Conservation (phyloP, 2,113 vertebrate species). For the Triplophysa dalaica region DNA sequence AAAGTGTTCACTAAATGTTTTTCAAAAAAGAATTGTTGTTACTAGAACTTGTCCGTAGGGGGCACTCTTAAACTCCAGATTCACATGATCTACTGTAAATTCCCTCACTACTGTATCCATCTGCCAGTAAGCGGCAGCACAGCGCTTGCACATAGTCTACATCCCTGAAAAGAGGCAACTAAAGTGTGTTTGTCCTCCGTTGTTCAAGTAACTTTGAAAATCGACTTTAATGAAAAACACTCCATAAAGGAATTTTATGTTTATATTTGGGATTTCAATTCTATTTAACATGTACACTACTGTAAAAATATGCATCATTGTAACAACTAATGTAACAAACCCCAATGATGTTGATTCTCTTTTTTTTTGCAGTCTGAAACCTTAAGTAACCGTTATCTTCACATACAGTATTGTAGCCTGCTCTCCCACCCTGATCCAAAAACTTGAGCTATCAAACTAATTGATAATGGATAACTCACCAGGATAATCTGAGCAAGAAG, state of each 20-base stretch:
- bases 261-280: slow-evolving; percentile 11
- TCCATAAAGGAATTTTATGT: neutral
- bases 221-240: neutral
- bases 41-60: slow-evolving; percentile 3
- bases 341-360: neutral
- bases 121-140: neutral
- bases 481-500: slow-evolving; percentile 8
- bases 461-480: too few species aligned
- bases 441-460: slow-evolving; percentile 5
- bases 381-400: slow-evolving; percentile 35
- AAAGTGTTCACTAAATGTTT: too few species aligned
- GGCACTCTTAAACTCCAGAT: slow-evolving; percentile 23
- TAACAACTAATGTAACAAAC: neutral
- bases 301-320: neutral
- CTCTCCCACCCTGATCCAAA: slow-evolving; percentile 19
- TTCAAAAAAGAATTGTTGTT: neutral
- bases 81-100: slow-evolving; percentile 22
- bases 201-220: neutral
- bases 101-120: neutral
- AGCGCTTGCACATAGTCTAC: neutral
- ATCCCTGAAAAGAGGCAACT: too few species aligned
- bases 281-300: neutral
- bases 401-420: neutral
- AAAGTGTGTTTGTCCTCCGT: neutral
- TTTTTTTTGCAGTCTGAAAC: neutral